Evolutionary conservation across 2,888 invertebrate species (phyloP).

Genomic region (Mythimna vitellina): DNA sequence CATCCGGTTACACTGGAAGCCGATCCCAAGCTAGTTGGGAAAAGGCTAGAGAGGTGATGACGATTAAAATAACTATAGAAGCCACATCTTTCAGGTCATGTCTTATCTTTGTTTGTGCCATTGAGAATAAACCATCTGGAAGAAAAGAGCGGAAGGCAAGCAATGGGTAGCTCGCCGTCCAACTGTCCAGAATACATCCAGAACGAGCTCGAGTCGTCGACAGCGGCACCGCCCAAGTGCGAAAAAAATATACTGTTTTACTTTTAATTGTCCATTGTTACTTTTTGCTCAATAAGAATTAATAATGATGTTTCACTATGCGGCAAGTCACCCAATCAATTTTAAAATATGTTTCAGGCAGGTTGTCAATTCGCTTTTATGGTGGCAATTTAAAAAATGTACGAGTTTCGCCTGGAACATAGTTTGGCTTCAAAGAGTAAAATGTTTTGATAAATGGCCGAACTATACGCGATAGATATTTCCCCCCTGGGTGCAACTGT

Average conservation of each 20-base stretch:
- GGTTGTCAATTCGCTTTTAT: not conserved
- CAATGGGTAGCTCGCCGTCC: no score
- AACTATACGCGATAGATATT: conserved; percentile 28
- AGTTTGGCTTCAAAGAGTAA: conserved; percentile 26
- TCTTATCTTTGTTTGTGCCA: conserved; percentile 92
- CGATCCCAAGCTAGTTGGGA: no score
- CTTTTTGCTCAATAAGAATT: not conserved
- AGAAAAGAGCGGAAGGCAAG: conserved; percentile 91
- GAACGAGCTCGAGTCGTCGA: no score
- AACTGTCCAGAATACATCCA: no score
- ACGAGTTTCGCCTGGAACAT: not conserved
- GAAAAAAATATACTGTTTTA: not conserved
- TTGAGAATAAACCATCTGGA: conserved; percentile 96
- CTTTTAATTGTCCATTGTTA: not conserved
- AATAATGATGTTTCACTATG: not conserved
- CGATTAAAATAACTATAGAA: not conserved
- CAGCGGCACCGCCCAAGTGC: no score
- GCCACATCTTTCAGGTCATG: not conserved
- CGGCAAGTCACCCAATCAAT: not conserved
- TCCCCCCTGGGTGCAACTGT: conserved; percentile 32
- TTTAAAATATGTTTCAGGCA: not conserved
- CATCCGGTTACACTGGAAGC: no score
- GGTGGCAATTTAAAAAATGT: conserved; percentile 14
- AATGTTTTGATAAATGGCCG: conserved; percentile 45
- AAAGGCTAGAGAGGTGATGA: no score